phyloP scores from a whole-genome alignment of 2,888 invertebrate species.

The Drosophila buzzatii region DNA sequence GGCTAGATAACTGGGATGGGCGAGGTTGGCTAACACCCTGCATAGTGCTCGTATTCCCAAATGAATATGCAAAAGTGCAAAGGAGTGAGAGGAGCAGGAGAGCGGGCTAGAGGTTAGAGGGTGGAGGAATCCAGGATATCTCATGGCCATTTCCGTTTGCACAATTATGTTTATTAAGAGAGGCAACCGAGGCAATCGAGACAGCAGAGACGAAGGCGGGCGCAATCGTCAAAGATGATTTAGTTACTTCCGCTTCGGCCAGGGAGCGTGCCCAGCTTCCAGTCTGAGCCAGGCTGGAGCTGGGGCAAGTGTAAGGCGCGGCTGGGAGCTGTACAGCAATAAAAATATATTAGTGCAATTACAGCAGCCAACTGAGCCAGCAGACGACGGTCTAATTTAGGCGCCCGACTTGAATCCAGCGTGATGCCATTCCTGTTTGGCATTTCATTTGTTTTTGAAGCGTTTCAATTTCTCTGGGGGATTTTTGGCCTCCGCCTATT shows the following conservation, averaged over 20 bases:
- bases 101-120: not conserved
- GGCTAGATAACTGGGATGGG: conserved; percentile 21
- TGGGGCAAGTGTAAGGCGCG: conserved; percentile 20
- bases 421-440: conserved; percentile 23
- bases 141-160: conserved; percentile 80
- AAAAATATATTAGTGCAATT: conserved; percentile 83
- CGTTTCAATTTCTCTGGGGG: conserved; percentile 74
- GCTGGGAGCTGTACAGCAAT: conserved; percentile 66
- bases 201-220: conserved; percentile 20
- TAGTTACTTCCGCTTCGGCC: conserved; percentile 77
- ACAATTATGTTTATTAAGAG: conserved; percentile 83
- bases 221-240: conserved; percentile 83
- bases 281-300: conserved; percentile 16
- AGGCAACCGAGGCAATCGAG: conserved; percentile 6
- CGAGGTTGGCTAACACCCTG: conserved; percentile 20
- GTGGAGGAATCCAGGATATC: conserved; percentile 61
- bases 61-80: conserved; percentile 83
- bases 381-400: conserved; percentile 69
- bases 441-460: conserved; percentile 78
- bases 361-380: conserved; percentile 73
- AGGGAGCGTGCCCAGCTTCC: conserved; percentile 42
- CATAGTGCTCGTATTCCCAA: conserved; percentile 75
- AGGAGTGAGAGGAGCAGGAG: conserved; percentile 12
- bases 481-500: conserved; percentile 53
- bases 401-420: conserved; percentile 31